Conservation (phyloP, 2,797 vertebrate species). For the Rhodeus uyekii region DNA sequence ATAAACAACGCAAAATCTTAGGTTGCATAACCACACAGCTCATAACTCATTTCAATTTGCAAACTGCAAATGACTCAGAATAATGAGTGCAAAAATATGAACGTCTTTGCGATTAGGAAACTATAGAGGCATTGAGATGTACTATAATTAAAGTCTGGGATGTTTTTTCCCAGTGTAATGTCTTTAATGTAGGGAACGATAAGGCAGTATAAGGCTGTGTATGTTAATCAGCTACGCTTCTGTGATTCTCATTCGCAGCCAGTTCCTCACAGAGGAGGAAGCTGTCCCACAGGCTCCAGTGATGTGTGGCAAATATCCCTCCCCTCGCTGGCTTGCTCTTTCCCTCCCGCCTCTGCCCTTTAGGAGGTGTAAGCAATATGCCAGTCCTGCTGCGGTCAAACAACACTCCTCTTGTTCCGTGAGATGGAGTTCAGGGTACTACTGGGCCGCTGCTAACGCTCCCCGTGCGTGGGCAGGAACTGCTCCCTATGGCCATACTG, state of each 20-base stretch:
- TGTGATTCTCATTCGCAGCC: conserved; percentile 39
- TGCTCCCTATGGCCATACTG: conserved; percentile 34
- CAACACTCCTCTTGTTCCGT: conserved; percentile 29
- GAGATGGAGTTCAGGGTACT: conserved; percentile 41
- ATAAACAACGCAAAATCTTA: background rate
- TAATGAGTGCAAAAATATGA: conserved; percentile 10
- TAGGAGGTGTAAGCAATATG: conserved; percentile 43
- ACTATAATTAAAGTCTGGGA: conserved; percentile 31
- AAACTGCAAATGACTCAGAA: background rate
- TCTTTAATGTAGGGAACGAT: conserved; percentile 10
- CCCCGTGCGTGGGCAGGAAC: conserved; percentile 30
- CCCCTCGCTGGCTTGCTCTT: conserved; percentile 26
- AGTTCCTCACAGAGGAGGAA: conserved; percentile 45
- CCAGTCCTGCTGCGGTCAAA: conserved; percentile 44
- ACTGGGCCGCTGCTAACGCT: conserved; percentile 23
- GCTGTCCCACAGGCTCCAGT: conserved; percentile 38
- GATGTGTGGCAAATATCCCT: conserved; percentile 50
- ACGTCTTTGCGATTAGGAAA: background rate
- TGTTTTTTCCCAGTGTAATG: background rate
- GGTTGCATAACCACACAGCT: background rate
- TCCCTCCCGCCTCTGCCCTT: conserved; percentile 13
- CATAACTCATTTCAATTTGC: background rate
- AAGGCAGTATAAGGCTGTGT: conserved; percentile 15
- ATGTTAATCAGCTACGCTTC: conserved; percentile 49
- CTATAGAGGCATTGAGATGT: background rate